Evolutionary conservation across 2,888 invertebrate genomes (phyloP).

Genomic region (Escarpia spicata): DNA sequence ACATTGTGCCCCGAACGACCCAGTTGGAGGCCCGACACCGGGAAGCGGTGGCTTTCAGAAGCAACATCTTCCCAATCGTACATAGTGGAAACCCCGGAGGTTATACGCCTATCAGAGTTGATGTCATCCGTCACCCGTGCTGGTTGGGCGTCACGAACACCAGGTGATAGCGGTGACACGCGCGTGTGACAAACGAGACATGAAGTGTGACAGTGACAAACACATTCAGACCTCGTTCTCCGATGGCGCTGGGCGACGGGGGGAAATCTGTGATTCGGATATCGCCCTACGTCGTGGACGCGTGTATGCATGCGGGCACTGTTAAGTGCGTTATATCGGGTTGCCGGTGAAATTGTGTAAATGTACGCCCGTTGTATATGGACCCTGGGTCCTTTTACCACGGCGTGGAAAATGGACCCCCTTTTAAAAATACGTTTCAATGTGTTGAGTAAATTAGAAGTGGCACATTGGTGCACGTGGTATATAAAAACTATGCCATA

Average conservation of each 20-base stretch:
- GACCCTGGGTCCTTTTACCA: not conserved
- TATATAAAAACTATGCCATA: too few relatives aligned
- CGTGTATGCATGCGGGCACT: not conserved
- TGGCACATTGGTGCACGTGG: too few relatives aligned
- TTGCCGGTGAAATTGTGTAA: not conserved
- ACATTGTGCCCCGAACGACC: too few relatives aligned
- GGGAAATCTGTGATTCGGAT: not conserved
- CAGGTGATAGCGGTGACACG: not conserved
- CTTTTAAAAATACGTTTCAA: not conserved
- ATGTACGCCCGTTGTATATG: not conserved
- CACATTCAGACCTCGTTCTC: not conserved
- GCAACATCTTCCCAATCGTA: not conserved
- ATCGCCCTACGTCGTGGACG: not conserved
- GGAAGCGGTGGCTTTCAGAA: not conserved
- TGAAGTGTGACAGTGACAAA: constrained; percentile 4
- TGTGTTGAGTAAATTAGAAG: not conserved
- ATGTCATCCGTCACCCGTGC: not conserved
- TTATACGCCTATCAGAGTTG: not conserved
- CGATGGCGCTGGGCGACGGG: not conserved
- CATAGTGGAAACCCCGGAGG: not conserved
- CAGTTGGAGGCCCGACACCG: not conserved
- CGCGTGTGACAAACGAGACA: constrained; percentile 9
- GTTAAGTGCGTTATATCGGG: not conserved
- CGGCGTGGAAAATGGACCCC: too few relatives aligned
- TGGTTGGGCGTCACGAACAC: not conserved